Evolutionary conservation across 2,797 vertebrate genomes (phyloP), one percentile per base, ranked within the genome.

Genomic region (Synanceia verrucosa): DNA sequence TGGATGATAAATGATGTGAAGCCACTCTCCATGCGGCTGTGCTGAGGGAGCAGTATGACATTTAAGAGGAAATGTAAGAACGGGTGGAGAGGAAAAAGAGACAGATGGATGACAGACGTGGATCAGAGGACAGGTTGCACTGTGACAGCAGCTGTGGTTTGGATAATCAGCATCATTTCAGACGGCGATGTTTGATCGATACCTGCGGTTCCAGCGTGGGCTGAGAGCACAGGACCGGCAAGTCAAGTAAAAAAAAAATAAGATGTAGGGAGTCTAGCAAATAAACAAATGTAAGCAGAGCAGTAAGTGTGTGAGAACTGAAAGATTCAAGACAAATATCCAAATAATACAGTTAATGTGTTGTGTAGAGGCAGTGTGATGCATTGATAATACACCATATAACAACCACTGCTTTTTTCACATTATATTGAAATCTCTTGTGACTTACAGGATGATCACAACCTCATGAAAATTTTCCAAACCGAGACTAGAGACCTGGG

Each of bases 131-230:
- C 65, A 80, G 53, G 50, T 53, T 70, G 24, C 19, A 51, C 58
- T 51, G 21, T 50, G 51, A 73, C 31, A 10, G 70, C 64, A 61
- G 74, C 70, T 65, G 68, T 47, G 47, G 23, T 76, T 44, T 37
- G 51, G 79, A 80, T 82, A 72, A 89, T 84, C 50, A 75, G 75
- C 66, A 73, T 87, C 53, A 61, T 65, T 80, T 69, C 11, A 63
- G 48, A 83, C 43, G 26, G 60, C 31, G 57, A 75, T 70, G 83
- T 73, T 67, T 79, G 81, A 85, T 88, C 84, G 63, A 84, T 88
- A 83, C 29, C 47, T 56, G 63, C 0, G 43, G 64, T 55, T 55
- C 3, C 70, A 61, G 65, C 24, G 16, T 11, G 55, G 31, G 18
- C 55, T n/a, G 14, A 43, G 37, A 56, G 63, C 21, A 28, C 33